phyloP scores from a whole-genome alignment of 2,113 vertebrate species.

The Empidonax alnorum region DNA sequence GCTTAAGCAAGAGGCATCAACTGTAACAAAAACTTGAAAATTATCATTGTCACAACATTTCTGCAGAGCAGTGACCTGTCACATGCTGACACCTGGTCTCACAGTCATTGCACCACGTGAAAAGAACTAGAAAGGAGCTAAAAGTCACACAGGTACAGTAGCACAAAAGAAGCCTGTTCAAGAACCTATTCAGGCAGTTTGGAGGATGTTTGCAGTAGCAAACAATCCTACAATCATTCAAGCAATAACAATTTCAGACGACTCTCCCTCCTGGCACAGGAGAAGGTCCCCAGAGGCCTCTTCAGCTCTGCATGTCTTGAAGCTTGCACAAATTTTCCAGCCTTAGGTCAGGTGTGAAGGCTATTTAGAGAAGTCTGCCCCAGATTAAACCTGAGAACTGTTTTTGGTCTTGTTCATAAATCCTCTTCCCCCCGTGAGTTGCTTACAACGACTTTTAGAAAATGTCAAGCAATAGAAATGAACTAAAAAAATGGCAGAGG shows the following conservation, averaged over 20 bases:
- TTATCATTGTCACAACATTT: accelerated
- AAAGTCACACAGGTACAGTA: background rate
- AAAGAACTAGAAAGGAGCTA: background rate
- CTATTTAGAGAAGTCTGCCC: background rate
- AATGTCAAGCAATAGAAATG: background rate
- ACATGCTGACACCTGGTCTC: accelerated
- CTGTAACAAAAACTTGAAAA: background rate
- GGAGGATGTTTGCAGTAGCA: background rate
- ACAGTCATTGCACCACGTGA: background rate
- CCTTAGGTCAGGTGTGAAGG: background rate
- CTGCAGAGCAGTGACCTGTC: background rate
- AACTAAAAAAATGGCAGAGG: background rate
- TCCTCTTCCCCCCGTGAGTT: background rate
- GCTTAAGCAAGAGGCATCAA: background rate
- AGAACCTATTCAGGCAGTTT: background rate
- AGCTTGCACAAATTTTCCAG: background rate
- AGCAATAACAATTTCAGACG: background rate
- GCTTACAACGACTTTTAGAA: background rate
- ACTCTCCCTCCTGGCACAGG: accelerated
- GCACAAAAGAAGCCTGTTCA: background rate
- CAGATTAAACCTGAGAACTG: background rate
- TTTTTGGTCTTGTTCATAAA: background rate
- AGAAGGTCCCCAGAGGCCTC: background rate
- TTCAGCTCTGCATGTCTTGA: background rate
- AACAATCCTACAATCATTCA: background rate